These are phyloP conservation scores for Dromius quadrimaculatus DNA, from an alignment of 2,888 invertebrate genomes.

Conservation along the genomic window DNA sequence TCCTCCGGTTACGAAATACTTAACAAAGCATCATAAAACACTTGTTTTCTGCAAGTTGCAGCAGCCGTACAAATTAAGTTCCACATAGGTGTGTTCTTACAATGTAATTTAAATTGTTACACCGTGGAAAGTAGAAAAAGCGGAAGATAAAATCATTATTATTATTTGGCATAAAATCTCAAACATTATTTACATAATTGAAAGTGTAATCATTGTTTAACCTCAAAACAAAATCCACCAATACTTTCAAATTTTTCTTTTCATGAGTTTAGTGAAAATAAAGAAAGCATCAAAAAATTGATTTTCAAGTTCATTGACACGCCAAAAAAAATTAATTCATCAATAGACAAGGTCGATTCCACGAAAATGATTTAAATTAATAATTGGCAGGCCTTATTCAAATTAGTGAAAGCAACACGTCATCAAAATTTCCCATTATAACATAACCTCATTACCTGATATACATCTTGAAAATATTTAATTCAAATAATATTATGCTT, in stretches of 20 bases:
- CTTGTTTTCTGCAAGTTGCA: constrained; percentile 12
- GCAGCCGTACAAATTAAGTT: constrained; percentile 8
- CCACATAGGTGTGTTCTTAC: background rate
- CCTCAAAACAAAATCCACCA: constrained; percentile 9
- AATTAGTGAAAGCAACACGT: constrained; percentile 38
- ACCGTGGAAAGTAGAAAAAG: constrained; percentile 12
- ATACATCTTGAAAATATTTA: constrained; percentile 26
- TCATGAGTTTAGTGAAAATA: constrained; percentile 19
- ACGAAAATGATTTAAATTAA: constrained; percentile 25
- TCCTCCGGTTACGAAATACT: constrained; percentile 19
- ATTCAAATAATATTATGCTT: too few species aligned
- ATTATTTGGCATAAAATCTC: constrained; percentile 18
- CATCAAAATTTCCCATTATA: constrained; percentile 30
- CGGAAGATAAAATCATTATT: constrained; percentile 24
- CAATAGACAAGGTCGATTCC: constrained; percentile 24
- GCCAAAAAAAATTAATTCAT: background rate
- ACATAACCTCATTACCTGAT: constrained; percentile 34
- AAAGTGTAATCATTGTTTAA: constrained; percentile 14
- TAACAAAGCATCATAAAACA: constrained; percentile 30
- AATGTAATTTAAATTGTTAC: constrained; percentile 2
- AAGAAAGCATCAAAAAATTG: too few species aligned
- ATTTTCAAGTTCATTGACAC: constrained; percentile 21
- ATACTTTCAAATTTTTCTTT: constrained; percentile 22
- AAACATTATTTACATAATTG: constrained; percentile 24
- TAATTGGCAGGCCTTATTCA: constrained; percentile 4